These are phyloP conservation scores for Leptinotarsa peninsularis DNA, from an alignment of 2,888 invertebrate species.

Conservation along the genomic window DNA sequence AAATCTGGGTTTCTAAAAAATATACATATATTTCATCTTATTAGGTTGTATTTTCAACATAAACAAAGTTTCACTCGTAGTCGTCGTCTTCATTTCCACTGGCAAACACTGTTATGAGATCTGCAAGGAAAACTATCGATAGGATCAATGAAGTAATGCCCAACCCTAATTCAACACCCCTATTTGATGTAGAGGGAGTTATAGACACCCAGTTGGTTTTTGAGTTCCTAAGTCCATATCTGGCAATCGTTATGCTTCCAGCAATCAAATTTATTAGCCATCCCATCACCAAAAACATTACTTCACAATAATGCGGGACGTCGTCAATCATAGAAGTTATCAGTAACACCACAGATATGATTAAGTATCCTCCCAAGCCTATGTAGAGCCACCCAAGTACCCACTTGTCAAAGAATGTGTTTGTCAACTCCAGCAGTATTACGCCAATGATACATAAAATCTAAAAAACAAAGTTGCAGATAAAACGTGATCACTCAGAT, in stretches of 20 bases:
- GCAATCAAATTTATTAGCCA: slow-evolving; percentile 25
- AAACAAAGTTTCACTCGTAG: neutral
- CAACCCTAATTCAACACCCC: neutral
- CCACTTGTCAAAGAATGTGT: slow-evolving; percentile 13
- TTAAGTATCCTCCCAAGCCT: slow-evolving; percentile 27
- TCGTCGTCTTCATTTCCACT: neutral
- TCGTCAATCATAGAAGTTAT: slow-evolving; percentile 11
- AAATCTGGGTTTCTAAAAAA: neutral
- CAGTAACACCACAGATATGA: slow-evolving; percentile 15
- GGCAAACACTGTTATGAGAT: slow-evolving; percentile 4
- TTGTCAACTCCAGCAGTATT: slow-evolving; percentile 18
- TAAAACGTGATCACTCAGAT: too few relatives aligned
- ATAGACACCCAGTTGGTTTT: neutral
- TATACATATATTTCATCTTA: neutral
- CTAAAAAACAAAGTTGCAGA: slow-evolving; percentile 6
- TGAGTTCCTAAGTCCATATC: slow-evolving; percentile 16
- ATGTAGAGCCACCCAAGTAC: slow-evolving; percentile 21
- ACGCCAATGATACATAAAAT: slow-evolving; percentile 20
- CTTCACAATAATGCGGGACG: slow-evolving; percentile 2
- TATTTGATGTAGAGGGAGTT: neutral
- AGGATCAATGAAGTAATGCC: slow-evolving; percentile 3
- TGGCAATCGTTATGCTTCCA: slow-evolving; percentile 22
- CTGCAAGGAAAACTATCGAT: slow-evolving; percentile 4
- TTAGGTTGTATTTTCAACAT: neutral
- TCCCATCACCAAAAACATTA: slow-evolving; percentile 22